Base-by-base conservation (phyloP, 2,888 invertebrate genomes). In the Allygus modestus region DNA sequence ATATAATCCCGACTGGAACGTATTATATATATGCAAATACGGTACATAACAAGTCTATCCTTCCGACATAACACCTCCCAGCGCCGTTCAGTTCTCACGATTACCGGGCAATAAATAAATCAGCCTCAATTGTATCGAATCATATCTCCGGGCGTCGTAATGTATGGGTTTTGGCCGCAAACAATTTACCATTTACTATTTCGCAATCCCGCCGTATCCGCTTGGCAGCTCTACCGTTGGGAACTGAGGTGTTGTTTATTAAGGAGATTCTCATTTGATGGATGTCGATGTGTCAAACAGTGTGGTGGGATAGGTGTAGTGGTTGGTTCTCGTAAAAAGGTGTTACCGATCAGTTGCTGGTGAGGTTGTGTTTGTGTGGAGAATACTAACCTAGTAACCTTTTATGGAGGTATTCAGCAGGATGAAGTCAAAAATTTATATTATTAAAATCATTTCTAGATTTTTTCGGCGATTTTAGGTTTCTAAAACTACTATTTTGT, bases 51-150 rank as follows among this genome's bases (percentile, higher is more conserved):
- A 31, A 65, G 15, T 28, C 65, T 65, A 28, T 65, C 65, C 23
- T 23, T 51, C 51, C 58, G 11, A 2, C 37, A 37, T 37, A 37
- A 37, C 46, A 69, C 31, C 17, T 31, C 33, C 2, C 26, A 9
- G 26, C 31, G 7, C 31, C 33, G 31, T 31, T 37, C 20, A 1
- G 51, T 77, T 77, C 77, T 51, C 77, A 77, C 77, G 77, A 51
- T 77, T 46, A 28, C 26, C 73, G 7, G 31, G 2, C 51, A 77
- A 77, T 77, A 77, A 77, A 77, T 77, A 77, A 77, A 77, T 77
- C 77, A 77, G 15, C 23, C 28, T 7, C 77, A 77, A 73, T 77
- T 77, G 77, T 77, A 28, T 77, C 77, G 77, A 77, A 77, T 28
- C 77, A 28, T 46, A 43, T 28, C 77, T 43, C 26, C 51, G 28